A percentile compares a stretch with the other conserved stretches of the same genome.
Evolutionary conservation across 2,888 invertebrate species (phyloP).

Genomic region (Callimorpha dominula): DNA sequence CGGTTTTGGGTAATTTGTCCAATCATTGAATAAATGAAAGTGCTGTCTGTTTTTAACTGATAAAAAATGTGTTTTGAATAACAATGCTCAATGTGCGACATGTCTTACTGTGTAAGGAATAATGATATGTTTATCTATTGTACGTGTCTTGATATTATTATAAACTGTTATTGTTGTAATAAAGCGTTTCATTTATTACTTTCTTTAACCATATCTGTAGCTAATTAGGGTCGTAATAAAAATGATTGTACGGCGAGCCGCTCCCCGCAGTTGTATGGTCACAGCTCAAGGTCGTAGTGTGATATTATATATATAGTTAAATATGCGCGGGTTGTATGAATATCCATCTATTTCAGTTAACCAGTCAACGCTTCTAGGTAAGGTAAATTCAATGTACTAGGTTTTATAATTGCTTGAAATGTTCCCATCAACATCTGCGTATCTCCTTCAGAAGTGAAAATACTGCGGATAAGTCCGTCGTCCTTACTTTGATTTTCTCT

Average conservation of each 20-base stretch:
- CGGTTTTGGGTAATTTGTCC: neutral
- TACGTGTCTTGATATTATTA: conserved; percentile 17
- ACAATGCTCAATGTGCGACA: neutral
- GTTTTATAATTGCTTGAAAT: conserved; percentile 22
- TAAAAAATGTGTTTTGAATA: neutral
- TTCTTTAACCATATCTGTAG: neutral
- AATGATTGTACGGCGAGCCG: neutral
- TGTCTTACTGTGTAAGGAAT: conserved; percentile 21
- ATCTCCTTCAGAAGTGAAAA: neutral
- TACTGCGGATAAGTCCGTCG: neutral
- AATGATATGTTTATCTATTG: conserved; percentile 8
- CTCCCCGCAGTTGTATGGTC: neutral
- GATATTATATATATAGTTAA: too few species aligned
- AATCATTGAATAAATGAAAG: neutral
- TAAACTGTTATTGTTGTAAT: conserved; percentile 15
- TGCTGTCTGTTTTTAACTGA: neutral
- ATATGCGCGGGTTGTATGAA: too few species aligned
- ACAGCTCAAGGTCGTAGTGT: neutral
- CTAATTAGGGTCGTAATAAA: neutral
- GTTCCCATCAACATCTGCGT: conserved; percentile 14
- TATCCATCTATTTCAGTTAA: neutral
- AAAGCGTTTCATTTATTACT: conserved; percentile 8
- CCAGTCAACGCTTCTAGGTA: neutral
- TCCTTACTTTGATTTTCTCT: conserved; percentile 1
- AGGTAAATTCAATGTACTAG: neutral